phyloP scores from a whole-genome alignment of 2,113 vertebrate genomes.

The Tricholaema leucomelas region DNA sequence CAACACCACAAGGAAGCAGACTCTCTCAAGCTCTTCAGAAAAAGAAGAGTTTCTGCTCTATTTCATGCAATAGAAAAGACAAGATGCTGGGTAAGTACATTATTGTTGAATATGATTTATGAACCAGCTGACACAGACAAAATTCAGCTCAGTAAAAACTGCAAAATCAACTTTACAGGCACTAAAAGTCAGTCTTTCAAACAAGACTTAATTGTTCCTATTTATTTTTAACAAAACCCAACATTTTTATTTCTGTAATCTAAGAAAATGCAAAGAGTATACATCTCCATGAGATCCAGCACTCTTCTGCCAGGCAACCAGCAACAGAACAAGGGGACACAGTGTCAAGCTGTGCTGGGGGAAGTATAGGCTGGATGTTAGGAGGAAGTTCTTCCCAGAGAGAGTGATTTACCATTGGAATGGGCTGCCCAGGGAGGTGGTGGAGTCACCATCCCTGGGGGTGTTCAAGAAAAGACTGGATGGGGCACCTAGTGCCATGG shows the following conservation, averaged over 20 bases:
- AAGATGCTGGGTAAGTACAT: background rate
- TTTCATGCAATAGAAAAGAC: background rate
- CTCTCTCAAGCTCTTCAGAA: background rate
- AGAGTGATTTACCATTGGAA: too few species aligned
- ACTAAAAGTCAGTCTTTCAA: background rate
- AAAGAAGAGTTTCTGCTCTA: background rate
- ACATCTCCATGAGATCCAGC: background rate
- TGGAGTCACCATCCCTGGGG: too few species aligned
- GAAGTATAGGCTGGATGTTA: too few species aligned
- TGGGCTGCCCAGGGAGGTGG: too few species aligned
- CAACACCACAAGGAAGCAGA: constrained; percentile 26
- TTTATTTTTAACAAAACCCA: background rate
- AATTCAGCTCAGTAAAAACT: background rate
- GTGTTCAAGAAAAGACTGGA: too few species aligned
- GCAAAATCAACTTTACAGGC: background rate
- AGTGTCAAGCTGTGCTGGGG: too few species aligned
- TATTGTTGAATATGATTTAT: background rate
- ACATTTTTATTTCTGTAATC: background rate
- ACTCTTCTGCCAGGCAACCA: too few species aligned
- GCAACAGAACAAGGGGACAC: too few species aligned
- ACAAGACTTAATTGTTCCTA: background rate
- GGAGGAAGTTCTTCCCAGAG: too few species aligned
- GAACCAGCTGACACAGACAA: background rate
- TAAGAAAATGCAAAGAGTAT: background rate
- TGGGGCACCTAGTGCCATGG: too few species aligned